Conservation (phyloP, 2,888 invertebrate genomes). For the Polyploca ridens region DNA sequence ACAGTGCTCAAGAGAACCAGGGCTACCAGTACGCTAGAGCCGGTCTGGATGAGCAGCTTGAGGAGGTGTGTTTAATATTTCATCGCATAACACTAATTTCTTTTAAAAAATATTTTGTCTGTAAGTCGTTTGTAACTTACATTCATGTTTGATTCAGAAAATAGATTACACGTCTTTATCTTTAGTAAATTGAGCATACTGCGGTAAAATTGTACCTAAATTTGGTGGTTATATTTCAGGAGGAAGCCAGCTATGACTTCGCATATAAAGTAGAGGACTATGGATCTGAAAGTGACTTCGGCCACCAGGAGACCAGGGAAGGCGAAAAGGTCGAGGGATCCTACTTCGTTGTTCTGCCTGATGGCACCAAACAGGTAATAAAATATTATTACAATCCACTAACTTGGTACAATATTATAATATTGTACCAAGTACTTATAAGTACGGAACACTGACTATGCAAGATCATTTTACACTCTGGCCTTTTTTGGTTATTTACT, state of each 20-base stretch:
- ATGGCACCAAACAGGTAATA: slow-evolving; percentile 86
- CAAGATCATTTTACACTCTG: too few relatives aligned
- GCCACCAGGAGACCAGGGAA: slow-evolving; percentile 86
- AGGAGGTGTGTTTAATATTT: slow-evolving; percentile 49
- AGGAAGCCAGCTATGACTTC: slow-evolving; percentile 88
- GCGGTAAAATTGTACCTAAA: too few relatives aligned
- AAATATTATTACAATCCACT: too few relatives aligned
- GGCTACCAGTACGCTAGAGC: slow-evolving; percentile 64
- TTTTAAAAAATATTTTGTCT: too few relatives aligned
- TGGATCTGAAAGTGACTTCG: slow-evolving; percentile 86
- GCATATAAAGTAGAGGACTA: slow-evolving; percentile 87
- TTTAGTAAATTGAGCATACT: too few relatives aligned
- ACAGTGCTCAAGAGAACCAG: slow-evolving; percentile 64
- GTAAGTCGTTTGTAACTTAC: too few relatives aligned
- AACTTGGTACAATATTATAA: too few relatives aligned
- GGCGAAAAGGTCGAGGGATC: slow-evolving; percentile 86
- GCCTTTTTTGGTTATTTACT: too few relatives aligned
- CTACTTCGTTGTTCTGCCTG: slow-evolving; percentile 87
- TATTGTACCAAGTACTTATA: too few relatives aligned
- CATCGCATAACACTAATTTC: not conserved
- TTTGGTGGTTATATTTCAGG: slow-evolving; percentile 9
- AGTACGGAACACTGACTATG: too few relatives aligned
- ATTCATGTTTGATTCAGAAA: too few relatives aligned
- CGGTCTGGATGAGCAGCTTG: slow-evolving; percentile 58
- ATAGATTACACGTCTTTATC: too few relatives aligned